Conservation (phyloP, 2,888 invertebrate species). For the Platyscelio sp. region DNA sequence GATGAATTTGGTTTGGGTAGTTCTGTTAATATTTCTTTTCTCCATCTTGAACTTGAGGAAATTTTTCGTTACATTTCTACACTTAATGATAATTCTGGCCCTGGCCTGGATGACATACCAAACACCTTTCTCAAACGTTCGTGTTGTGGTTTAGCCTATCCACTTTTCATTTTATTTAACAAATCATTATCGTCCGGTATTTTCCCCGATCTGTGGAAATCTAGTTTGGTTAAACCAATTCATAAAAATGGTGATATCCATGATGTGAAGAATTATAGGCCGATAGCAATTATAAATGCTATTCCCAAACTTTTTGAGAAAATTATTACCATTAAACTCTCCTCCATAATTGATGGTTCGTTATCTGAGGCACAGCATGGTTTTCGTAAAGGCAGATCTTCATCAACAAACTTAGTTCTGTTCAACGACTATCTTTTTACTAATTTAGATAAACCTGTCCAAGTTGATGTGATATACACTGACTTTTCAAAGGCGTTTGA, state of each 20-base stretch:
- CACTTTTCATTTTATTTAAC: slow-evolving; percentile 8
- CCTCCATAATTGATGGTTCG: neutral
- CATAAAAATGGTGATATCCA: slow-evolving; percentile 1
- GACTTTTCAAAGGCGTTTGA: neutral
- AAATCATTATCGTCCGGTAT: neutral
- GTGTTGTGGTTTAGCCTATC: neutral
- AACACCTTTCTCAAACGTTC: neutral
- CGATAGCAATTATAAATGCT: slow-evolving; percentile 7
- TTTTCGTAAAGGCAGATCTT: neutral
- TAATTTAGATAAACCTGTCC: neutral
- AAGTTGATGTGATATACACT: neutral
- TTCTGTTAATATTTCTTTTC: neutral
- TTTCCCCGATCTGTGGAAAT: slow-evolving; percentile 13
- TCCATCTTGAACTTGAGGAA: neutral
- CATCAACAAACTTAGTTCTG: neutral
- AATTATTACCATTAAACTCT: neutral
- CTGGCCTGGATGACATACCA: slow-evolving; percentile 7
- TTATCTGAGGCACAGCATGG: too few species aligned
- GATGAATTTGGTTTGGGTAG: neutral
- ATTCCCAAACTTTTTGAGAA: slow-evolving; percentile 32
- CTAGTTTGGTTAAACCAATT: slow-evolving; percentile 3
- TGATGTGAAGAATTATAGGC: slow-evolving; percentile 21
- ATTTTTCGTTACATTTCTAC: neutral
- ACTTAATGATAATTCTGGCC: neutral
- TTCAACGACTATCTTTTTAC: neutral